Percentiles rank a stretch among this genome's conserved stretches.
phyloP scores from a whole-genome alignment of 2,888 invertebrate species.

The Mylabris sibirica region DNA sequence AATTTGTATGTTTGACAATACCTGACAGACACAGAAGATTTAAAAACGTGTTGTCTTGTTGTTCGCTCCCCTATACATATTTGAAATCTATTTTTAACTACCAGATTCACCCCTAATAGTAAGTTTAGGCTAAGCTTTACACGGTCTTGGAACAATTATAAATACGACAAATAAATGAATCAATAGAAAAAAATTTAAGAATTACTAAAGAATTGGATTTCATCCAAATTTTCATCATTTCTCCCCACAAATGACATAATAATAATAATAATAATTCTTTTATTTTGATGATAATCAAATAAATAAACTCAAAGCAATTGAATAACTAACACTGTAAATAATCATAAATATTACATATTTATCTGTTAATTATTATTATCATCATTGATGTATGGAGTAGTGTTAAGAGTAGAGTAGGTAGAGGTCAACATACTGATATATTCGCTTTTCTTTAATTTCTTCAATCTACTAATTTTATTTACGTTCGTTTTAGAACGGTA shows the following conservation, averaged over 20 bases:
- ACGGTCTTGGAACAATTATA: not conserved
- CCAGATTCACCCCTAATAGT: not conserved
- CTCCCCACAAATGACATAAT: not conserved
- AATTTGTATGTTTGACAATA: not conserved
- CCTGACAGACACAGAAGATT: not conserved
- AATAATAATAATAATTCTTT: not conserved
- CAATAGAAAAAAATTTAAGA: not conserved
- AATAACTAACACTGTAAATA: too few relatives aligned
- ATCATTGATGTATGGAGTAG: not conserved
- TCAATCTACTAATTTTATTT: conserved; percentile 2
- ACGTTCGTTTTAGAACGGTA: not conserved
- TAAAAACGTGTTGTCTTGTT: not conserved
- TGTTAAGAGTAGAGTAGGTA: not conserved
- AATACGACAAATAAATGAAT: not conserved
- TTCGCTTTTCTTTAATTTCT: conserved; percentile 10
- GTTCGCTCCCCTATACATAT: not conserved
- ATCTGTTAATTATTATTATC: not conserved
- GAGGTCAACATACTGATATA: not conserved
- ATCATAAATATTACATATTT: not conserved
- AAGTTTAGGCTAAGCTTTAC: too few relatives aligned
- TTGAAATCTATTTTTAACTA: not conserved
- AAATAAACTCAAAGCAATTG: not conserved
- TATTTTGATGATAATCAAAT: not conserved
- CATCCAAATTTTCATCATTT: conserved; percentile 2
- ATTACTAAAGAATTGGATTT: not conserved